Evolutionary conservation across 1,140 invertebrate species (phyloP), one percentile per base, ranked within the genome.

Genomic region (Aphelenchoides avenae): DNA sequence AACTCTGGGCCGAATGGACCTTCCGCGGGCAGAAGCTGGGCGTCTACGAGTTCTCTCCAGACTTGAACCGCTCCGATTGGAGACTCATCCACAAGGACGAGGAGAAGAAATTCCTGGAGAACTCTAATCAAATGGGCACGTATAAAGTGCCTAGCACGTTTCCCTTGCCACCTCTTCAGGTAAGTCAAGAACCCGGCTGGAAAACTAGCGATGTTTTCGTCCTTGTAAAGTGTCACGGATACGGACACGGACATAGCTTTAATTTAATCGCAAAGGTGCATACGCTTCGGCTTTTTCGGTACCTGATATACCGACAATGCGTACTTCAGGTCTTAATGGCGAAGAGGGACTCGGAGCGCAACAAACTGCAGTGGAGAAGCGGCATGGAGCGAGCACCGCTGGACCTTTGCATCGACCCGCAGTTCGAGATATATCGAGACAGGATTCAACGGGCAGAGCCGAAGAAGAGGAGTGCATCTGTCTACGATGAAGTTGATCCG

Each of bases 61-160:
- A 77, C 56, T 41, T 77, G 42, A 73, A 75, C 54, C 65, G 73
- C 20, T 57, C 70, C 37, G 75, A 75, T 43, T 75, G 73, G 73
- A 46, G 55, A 15, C 43, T 75, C 3, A 49, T 75, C 24, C 72
- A 77, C 41, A 77, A 69, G 52, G 68, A 75, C 37, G 75, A 75
- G 49, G 73, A 75, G 49, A 49, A 43, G 30, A 47, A 56, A 24
- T 72, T 65, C 18, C 44, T 58, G 27, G 29, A 66, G 43, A 57
- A 57, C 30, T 42, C 50, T 18, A 51, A 52, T 9, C 43, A 39
- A n/a, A 68, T 77, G 60, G 3, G 62, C 18, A 11, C 41, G 13
- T 33, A 72, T 13, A 43, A 47, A 13, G 26, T 75, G 30, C 72
- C 75, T 13, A 47, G 64, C 36, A 54, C 55, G 5, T 72, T 77